Percentiles rank a stretch among this genome's conserved stretches.
Evolutionary conservation across 2,797 vertebrate species (phyloP).

Genomic region (Calcarius lapponicus): DNA sequence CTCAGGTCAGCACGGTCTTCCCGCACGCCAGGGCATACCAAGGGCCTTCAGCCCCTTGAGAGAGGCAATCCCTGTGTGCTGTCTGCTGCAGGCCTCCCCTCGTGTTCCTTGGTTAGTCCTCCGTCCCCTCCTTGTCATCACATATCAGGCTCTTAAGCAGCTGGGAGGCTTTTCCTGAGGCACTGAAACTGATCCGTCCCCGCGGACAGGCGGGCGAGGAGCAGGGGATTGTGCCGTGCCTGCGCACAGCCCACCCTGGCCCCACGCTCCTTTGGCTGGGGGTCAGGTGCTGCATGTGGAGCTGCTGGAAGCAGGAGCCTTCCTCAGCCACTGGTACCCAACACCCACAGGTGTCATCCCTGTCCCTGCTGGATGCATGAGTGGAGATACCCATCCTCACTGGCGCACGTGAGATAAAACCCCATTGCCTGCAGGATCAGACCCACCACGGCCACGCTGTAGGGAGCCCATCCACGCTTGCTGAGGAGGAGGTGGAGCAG

Average conservation of each 20-base stretch:
- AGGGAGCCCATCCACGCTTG: rapidly evolving
- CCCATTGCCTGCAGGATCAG: background rate
- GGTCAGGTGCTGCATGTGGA: background rate
- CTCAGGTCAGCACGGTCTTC: rapidly evolving
- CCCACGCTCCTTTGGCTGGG: background rate
- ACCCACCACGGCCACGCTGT: rapidly evolving
- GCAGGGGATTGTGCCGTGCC: background rate
- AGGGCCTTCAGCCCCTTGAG: background rate
- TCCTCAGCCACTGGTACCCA: background rate
- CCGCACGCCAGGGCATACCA: rapidly evolving
- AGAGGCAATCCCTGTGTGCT: background rate
- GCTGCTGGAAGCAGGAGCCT: background rate
- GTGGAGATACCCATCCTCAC: background rate
- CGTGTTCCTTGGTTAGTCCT: background rate
- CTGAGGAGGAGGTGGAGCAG: background rate
- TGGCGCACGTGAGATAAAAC: background rate
- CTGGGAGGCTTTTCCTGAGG: slow-evolving; percentile 58
- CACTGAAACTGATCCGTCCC: slow-evolving; percentile 26
- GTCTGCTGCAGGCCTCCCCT: background rate
- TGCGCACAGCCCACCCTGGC: background rate
- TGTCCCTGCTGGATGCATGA: rapidly evolving
- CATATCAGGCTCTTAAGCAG: slow-evolving; percentile 43
- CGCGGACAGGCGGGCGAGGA: rapidly evolving
- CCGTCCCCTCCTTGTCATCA: slow-evolving; percentile 48
- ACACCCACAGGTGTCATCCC: rapidly evolving